Evolutionary conservation across 1,140 invertebrate species (phyloP), one percentile per base, ranked within the genome.

Genomic region (Physella acuta): DNA sequence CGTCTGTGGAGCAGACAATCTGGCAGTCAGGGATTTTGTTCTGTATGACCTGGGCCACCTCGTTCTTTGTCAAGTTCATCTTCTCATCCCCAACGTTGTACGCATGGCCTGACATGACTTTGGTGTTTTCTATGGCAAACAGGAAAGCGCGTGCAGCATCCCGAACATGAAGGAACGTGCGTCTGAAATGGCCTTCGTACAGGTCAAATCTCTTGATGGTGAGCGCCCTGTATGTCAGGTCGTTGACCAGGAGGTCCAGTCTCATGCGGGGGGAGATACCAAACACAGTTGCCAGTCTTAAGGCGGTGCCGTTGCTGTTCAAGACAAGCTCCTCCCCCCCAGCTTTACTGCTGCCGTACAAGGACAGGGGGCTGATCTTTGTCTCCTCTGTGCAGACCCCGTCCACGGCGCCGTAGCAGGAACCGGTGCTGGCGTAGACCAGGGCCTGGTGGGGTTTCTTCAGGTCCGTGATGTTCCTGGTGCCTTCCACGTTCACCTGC

Each of bases 371-470:
- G 53, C 74, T 75, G 55, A 81, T 81, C 16, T 55, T 67, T 3
- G 80, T 80, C 4, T 79, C 72, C 61, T 81, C 80, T 28, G 78
- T 78, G 56, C 80, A 81, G 1, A 80, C 24, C 0, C 77, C 78
- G 11, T 79, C 76, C 2, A 80, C 78, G 20, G 77, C 78, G 0
- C 80, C 80, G 65, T 81, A 81, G 36, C 80, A 81, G 0, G 80
- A 81, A 1, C 80, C 80, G 1, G 80, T 80, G 66, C 78, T 79
- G 36, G 80, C 78, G 68, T 81, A 81, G 3, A 81, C 72, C 26
- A 81, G 33, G n/a, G 73, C 73, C 67, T 80, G 78, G 16, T 76
- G 55, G 8, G 75, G 72, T 1, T 44, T 67, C 52, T 78, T 75
- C 2, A 77, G 65, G 14, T 75, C 71, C 14, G 74, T 67, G n/a